Evolutionary conservation across 2,797 vertebrate genomes (phyloP).

Genomic region (Liasis olivaceus): DNA sequence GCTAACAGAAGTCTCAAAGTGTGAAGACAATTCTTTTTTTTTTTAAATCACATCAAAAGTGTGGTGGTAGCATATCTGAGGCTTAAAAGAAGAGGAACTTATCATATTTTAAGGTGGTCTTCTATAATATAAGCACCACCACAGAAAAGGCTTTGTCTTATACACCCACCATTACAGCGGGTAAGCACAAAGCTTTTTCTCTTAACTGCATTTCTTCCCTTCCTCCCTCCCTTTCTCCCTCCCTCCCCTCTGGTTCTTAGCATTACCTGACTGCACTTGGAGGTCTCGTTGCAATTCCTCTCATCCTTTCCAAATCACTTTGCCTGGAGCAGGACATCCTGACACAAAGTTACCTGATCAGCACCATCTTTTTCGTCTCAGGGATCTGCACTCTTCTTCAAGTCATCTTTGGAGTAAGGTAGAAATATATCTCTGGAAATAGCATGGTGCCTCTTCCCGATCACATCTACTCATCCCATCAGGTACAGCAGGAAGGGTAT

Average conservation of each 20-base stretch:
- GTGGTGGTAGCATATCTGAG: rapidly evolving
- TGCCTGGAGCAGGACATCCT: constrained; percentile 91
- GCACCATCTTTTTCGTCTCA: constrained; percentile 95
- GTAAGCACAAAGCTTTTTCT: constrained; percentile 9
- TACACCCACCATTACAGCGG: neutral
- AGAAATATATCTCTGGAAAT: constrained; percentile 50
- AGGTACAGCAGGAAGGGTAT: neutral
- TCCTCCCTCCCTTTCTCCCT: neutral
- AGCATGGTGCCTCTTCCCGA: neutral
- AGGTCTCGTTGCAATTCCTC: constrained; percentile 88
- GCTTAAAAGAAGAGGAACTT: neutral
- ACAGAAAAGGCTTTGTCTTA: neutral
- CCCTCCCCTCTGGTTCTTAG: constrained; percentile 71
- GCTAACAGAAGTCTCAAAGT: neutral
- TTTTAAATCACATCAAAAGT: neutral
- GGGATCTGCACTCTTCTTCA: constrained; percentile 94
- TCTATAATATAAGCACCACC: neutral
- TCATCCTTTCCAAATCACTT: constrained; percentile 89
- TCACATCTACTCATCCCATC: neutral
- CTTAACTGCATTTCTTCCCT: neutral
- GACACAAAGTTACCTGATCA: constrained; percentile 93
- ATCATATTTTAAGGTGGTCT: neutral
- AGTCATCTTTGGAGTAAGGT: constrained; percentile 93
- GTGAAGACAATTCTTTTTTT: neutral
- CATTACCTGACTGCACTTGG: constrained; percentile 95